Conservation (phyloP, 2,888 invertebrate genomes). For the Lottia gigantea region DNA sequence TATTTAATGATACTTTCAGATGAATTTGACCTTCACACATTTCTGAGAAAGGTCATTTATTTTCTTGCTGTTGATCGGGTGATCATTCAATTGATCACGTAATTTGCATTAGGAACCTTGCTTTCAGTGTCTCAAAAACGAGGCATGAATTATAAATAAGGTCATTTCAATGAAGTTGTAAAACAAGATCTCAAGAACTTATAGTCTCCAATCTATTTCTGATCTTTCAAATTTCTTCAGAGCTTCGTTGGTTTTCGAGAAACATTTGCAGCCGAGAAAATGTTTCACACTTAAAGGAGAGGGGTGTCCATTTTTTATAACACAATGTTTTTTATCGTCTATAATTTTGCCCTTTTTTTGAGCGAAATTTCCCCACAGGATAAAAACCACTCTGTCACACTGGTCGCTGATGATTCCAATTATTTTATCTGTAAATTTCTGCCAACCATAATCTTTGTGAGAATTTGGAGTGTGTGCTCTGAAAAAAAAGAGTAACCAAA, state of each 20-base stretch:
- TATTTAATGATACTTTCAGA: no score
- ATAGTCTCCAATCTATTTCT: slow-evolving; percentile 52
- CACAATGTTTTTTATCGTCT: slow-evolving; percentile 46
- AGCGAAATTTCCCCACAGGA: slow-evolving; percentile 64
- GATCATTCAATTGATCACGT: no score
- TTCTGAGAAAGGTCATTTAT: no score
- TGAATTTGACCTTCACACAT: no score
- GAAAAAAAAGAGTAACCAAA: no score
- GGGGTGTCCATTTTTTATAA: slow-evolving; percentile 63
- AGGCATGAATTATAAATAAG: no score
- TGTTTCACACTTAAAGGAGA: slow-evolving; percentile 59
- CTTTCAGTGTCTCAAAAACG: no score
- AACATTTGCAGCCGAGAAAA: slow-evolving; percentile 59
- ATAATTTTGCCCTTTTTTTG: slow-evolving; percentile 61
- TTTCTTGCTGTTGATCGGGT: no score
- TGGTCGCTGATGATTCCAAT: slow-evolving; percentile 49
- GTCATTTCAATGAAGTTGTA: no score
- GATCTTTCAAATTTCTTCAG: slow-evolving; percentile 41
- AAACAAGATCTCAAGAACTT: no score
- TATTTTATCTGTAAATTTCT: slow-evolving; percentile 60
- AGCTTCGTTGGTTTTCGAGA: slow-evolving; percentile 51
- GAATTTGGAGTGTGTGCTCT: slow-evolving; percentile 62
- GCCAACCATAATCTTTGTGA: slow-evolving; percentile 61
- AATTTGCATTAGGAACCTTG: no score
- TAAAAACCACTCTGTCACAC: slow-evolving; percentile 52